These are phyloP conservation scores for Drosophila ambigua DNA, from an alignment of 1,140 invertebrate species.

Conservation along the genomic window DNA sequence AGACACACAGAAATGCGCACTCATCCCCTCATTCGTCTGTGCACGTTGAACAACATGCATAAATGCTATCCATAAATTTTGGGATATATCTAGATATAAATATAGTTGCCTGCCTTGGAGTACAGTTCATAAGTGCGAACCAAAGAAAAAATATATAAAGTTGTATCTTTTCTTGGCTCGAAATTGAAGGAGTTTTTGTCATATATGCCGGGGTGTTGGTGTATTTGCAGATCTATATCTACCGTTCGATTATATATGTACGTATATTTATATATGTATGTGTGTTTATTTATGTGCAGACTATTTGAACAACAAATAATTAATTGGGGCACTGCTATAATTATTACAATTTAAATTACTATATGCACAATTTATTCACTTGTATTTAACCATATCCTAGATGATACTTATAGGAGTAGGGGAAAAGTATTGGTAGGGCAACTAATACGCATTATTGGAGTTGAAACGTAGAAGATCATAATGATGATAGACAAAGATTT, in stretches of 20 bases:
- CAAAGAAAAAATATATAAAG: constrained; percentile 12
- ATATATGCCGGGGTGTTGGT: constrained; percentile 63
- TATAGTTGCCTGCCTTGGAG: constrained; percentile 60
- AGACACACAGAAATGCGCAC: constrained; percentile 65
- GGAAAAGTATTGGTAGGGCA: too few species aligned
- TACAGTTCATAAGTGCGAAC: constrained; percentile 68
- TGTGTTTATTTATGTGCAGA: not conserved
- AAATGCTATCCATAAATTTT: constrained; percentile 24
- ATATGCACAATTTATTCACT: constrained; percentile 78
- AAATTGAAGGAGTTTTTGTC: constrained; percentile 67
- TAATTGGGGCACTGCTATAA: constrained; percentile 40
- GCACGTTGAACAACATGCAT: not conserved
- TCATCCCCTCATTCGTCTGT: constrained; percentile 30
- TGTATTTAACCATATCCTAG: constrained; percentile 25
- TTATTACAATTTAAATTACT: constrained; percentile 62
- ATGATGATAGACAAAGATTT: too few species aligned
- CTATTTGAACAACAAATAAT: constrained; percentile 66
- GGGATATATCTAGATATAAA: constrained; percentile 34
- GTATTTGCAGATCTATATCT: constrained; percentile 19
- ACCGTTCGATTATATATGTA: constrained; percentile 28
- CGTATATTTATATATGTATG: constrained; percentile 18
- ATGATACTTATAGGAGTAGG: too few species aligned
- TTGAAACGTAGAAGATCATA: too few species aligned
- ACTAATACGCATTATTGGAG: not conserved
- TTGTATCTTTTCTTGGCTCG: constrained; percentile 25